Conservation (phyloP, 1,140 invertebrate genomes). For the Mactra quadrangularis region DNA sequence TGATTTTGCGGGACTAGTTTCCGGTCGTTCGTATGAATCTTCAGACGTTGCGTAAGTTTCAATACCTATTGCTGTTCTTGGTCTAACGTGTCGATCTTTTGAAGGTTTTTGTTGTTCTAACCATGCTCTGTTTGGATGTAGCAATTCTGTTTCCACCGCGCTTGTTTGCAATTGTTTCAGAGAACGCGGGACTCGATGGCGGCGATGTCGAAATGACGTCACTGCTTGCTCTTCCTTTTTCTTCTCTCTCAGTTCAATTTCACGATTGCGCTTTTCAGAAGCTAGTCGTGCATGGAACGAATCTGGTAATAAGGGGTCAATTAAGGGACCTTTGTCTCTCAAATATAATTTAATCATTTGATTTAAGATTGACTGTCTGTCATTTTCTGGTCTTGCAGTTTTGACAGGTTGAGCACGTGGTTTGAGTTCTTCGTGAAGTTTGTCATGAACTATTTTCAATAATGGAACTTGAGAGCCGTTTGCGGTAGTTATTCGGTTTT, state of each 20-base stretch:
- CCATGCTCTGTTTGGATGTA: conserved; percentile 45
- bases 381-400: conserved; percentile 58
- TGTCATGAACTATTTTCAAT: conserved; percentile 62
- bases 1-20: conserved; percentile 31
- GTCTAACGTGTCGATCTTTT: conserved; percentile 36
- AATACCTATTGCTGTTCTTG: conserved; percentile 57
- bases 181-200: conserved; percentile 67
- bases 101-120: conserved; percentile 19
- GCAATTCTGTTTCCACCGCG: conserved; percentile 71
- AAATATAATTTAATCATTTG: conserved; percentile 74
- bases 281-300: conserved; percentile 69
- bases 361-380: conserved; percentile 61
- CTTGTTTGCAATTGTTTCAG: conserved; percentile 72
- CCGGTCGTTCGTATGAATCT: conserved; percentile 15
- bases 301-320: conserved; percentile 74
- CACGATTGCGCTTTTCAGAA: conserved; percentile 66
- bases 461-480: conserved; percentile 70
- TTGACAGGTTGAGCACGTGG: conserved; percentile 49
- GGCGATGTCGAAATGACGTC: conserved; percentile 17
- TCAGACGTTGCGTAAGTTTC: conserved; percentile 16
- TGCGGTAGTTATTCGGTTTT: conserved; percentile 64
- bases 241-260: conserved; percentile 50
- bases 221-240: conserved; percentile 39
- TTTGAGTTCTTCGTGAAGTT: conserved; percentile 64
- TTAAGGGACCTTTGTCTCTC: conserved; percentile 71